Percentiles rank a stretch among this genome's conserved stretches.
Evolutionary conservation across 64 coral and sea anemone species (phyloP).

Genomic region (Porites australiensis): DNA sequence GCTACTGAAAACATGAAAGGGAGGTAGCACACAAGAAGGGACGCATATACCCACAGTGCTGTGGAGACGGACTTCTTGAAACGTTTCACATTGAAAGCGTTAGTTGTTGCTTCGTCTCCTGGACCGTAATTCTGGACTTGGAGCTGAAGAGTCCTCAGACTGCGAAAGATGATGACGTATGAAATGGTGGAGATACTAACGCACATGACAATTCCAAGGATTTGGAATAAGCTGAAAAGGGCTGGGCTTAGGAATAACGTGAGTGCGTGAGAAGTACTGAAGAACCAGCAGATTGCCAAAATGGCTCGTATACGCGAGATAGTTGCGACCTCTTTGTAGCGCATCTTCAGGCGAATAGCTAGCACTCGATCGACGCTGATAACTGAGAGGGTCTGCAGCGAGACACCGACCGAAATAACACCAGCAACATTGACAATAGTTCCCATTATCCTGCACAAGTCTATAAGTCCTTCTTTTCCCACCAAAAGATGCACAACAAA

Average conservation of each 20-base stretch:
- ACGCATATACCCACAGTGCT: constrained; percentile 7
- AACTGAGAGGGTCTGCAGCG: background rate
- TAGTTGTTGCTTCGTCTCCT: background rate
- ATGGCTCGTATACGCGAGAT: background rate
- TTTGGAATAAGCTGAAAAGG: background rate
- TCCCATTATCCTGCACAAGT: background rate
- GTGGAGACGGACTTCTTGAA: background rate
- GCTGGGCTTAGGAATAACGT: background rate
- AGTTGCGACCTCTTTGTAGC: background rate
- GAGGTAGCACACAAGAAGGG: background rate
- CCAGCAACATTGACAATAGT: background rate
- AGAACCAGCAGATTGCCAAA: background rate
- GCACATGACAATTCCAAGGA: background rate
- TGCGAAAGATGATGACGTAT: background rate
- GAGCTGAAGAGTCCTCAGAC: background rate
- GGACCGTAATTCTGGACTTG: background rate
- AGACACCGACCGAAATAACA: background rate
- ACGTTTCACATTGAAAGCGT: background rate
- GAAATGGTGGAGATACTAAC: background rate
- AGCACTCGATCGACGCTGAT: constrained; percentile 9
- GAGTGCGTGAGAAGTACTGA: background rate
- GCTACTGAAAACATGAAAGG: background rate
- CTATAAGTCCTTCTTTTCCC: background rate
- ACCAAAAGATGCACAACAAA: background rate
- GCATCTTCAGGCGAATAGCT: constrained; percentile 3